These are phyloP conservation scores for Xenus cinereus DNA, from an alignment of 2,113 vertebrate genomes.

Conservation along the genomic window DNA sequence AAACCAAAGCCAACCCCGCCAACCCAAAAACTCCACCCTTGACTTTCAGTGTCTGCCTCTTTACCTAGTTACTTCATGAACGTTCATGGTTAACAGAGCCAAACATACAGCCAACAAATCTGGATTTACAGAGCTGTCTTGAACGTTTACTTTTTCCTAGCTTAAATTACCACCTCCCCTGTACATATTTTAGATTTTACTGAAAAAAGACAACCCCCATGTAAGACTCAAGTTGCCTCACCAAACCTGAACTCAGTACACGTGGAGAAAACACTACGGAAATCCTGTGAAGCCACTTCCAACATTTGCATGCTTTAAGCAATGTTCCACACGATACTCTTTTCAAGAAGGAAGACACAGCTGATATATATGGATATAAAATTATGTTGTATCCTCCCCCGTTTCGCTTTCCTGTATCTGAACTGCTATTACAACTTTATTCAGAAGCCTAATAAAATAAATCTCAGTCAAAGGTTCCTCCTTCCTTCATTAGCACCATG, in stretches of 20 bases:
- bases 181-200: background rate
- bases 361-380: background rate
- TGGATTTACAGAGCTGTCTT: background rate
- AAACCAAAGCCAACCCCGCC: background rate
- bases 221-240: background rate
- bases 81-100: background rate
- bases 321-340: background rate
- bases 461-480: background rate
- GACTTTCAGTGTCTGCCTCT: background rate
- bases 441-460: background rate
- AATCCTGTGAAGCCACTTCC: background rate
- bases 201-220: background rate
- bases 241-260: background rate
- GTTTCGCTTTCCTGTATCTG: background rate
- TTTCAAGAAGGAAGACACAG: background rate
- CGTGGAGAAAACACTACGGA: background rate
- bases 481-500: background rate
- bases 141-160: background rate
- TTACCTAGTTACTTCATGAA: background rate
- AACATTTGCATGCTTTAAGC: background rate
- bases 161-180: background rate
- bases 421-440: background rate
- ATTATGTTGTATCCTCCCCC: background rate
- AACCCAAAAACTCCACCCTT: background rate
- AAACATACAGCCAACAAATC: background rate